Base-by-base conservation (phyloP, 2,888 invertebrate genomes). In the Eumacrocentrus americanus region DNA sequence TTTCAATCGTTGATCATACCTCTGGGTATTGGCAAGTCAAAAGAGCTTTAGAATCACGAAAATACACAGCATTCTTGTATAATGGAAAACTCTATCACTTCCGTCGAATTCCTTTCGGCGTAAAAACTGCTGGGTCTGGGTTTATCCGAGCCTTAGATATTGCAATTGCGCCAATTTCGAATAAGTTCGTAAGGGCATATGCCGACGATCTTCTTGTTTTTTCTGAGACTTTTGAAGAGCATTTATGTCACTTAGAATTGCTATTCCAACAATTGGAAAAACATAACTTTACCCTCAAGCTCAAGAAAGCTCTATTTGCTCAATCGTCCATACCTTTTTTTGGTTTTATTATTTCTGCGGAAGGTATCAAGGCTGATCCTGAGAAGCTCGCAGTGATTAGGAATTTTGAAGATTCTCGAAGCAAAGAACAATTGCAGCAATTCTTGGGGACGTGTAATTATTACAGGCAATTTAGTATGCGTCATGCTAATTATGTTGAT, bases 61-160 rank as follows among this genome's bases (percentile, higher is more conserved):
- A 57, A 38, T 64, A 61, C 38, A 67, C 66, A 0, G 63, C 65
- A 2, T 67, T 68, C 52, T 53, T 64, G 6, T 47, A 59, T 6
- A 58, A 46, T 1, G 38, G 55, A 1, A 52, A 53, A 48, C 54
- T 69, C 38, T 60, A 71, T 59, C 63, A 67, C 50, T 53, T 72
- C 62, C 54, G 46, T 25, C 60, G 67, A 0, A 61, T 75, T 3
- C 72, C 74, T 0, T 76, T 74, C 47, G 74, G 72, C 1, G 34
- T 76, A 2, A 72, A 72, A 56, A 70, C 69, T 0, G 69, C 68
- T 4, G 68, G 70, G 2, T 66, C 62, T 9, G 69, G 67, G 1
- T 73, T 74, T 35, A 65, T 70, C 11, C 25, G 67, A 4, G 63
- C 69, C 1, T 40, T 74, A 12, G 63, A 66, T 14, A n/a, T 64